Evolutionary conservation across 2,888 invertebrate species (phyloP), one percentile per base, ranked within the genome.

Genomic region (Petrolisthes cinctipes): DNA sequence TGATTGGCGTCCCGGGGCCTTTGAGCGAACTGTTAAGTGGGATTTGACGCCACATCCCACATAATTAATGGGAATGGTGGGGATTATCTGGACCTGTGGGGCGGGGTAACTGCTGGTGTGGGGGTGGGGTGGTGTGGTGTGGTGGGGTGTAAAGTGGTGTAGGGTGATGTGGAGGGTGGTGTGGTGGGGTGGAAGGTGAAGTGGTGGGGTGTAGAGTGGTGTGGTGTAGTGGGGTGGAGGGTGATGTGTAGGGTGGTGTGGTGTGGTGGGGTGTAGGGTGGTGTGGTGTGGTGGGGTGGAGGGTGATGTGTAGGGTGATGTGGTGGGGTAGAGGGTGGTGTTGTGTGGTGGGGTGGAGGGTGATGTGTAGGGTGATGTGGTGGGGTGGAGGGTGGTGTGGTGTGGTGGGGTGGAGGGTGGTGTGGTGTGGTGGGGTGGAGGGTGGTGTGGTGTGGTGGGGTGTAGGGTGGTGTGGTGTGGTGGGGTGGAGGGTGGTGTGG

Each of bases 11-110:
- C 81, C 57, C 37, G 20, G 53, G 81, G 57, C 85, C 85, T 86
- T 86, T 86, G 86, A 86, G 76, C 76, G 76, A 86, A 82, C 75
- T 75, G 75, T 71, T 86, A 82, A 86, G 86, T 75, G 86, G 82
- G 86, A 86, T 86, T 82, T 75, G 82, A 86, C 82, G 56, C 86
- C 79, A 82, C 82, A 86, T 86, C 86, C 86, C 86, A 86, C 86
- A 82, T 86, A 86, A 86, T 86, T 86, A 86, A 86, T 75, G 82
- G 86, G 86, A 82, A 75, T 85, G 23, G 51, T 61, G 54, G 37
- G 85, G 85, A 85, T 85, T 79, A 85, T 37, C 37, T 37, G 37
- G 37, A 37, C 37, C 37, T 37, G 37, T 37, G 37, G 37, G 37
- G 37, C 0, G 37, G 37, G 37, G 37, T 37, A 37, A 37, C 37